Percentiles rank a stretch among this genome's conserved stretches.
phyloP scores from a whole-genome alignment of 2,888 invertebrate genomes.

The Metallyticus violacea region DNA sequence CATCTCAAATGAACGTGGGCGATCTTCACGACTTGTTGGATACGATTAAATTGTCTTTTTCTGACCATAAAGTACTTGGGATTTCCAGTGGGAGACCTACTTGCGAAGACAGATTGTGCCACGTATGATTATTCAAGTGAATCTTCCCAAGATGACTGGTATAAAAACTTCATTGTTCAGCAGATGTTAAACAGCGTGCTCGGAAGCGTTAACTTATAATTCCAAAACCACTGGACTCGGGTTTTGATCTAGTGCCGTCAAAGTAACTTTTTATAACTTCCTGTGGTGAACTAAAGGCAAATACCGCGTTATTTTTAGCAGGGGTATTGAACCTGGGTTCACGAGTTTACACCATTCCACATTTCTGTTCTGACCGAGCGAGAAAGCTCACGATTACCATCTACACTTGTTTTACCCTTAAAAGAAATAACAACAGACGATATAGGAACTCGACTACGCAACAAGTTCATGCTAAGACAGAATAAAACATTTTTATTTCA shows the following conservation, averaged over 20 bases:
- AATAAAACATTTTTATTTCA: too few species aligned
- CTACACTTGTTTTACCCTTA: too few species aligned
- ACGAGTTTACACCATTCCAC: too few species aligned
- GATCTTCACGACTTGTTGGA: not conserved
- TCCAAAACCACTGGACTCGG: not conserved
- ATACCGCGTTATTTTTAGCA: not conserved
- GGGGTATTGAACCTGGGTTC: not conserved
- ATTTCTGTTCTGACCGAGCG: too few species aligned
- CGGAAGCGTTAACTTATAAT: not conserved
- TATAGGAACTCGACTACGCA: too few species aligned
- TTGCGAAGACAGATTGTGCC: not conserved
- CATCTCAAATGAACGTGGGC: not conserved
- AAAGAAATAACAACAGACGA: too few species aligned
- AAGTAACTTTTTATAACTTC: not conserved
- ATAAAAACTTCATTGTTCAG: not conserved
- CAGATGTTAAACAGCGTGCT: not conserved
- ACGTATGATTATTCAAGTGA: not conserved
- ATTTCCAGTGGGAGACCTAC: not conserved
- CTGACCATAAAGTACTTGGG: not conserved
- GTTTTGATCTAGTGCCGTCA: not conserved
- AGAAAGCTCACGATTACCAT: too few species aligned
- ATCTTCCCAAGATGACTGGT: not conserved
- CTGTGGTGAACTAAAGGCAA: too few species aligned
- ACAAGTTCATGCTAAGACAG: too few species aligned
- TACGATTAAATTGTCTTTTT: not conserved